phyloP scores from a whole-genome alignment of 2,888 invertebrate genomes.

The Drosophila fungiperda region DNA sequence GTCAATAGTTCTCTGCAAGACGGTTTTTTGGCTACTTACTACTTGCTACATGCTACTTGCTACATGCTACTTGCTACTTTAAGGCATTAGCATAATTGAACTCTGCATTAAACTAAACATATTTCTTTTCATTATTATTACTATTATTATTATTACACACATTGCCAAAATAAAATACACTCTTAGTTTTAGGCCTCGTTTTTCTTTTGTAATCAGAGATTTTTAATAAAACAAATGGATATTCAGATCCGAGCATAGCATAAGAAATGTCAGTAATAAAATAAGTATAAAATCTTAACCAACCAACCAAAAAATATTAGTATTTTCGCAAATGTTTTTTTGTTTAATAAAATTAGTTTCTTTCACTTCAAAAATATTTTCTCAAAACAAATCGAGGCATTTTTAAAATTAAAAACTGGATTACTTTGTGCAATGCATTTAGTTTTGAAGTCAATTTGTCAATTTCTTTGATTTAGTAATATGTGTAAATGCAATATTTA shows the following conservation, averaged over 20 bases:
- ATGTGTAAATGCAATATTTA: not conserved
- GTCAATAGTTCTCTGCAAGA: slow-evolving; percentile 34
- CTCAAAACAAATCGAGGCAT: not conserved
- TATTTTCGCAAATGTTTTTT: too few relatives aligned
- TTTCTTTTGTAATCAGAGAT: not conserved
- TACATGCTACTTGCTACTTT: not conserved
- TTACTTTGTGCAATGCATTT: not conserved
- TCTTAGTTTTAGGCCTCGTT: not conserved
- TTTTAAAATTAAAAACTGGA: not conserved
- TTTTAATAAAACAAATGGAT: not conserved
- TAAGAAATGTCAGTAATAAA: not conserved
- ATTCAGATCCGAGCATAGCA: not conserved
- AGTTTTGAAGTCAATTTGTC: not conserved
- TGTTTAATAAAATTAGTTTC: too few relatives aligned
- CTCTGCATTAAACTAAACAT: not conserved
- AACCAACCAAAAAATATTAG: not conserved
- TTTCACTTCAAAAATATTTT: not conserved
- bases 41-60: not conserved
- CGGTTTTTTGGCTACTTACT: not conserved
- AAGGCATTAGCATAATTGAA: not conserved
- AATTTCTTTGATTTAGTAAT: not conserved
- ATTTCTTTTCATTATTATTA: not conserved
- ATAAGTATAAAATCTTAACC: not conserved
- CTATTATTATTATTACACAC: not conserved
- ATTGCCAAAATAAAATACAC: not conserved